phyloP scores from a whole-genome alignment of 2,797 vertebrate species.

The Leuciscus waleckii region DNA sequence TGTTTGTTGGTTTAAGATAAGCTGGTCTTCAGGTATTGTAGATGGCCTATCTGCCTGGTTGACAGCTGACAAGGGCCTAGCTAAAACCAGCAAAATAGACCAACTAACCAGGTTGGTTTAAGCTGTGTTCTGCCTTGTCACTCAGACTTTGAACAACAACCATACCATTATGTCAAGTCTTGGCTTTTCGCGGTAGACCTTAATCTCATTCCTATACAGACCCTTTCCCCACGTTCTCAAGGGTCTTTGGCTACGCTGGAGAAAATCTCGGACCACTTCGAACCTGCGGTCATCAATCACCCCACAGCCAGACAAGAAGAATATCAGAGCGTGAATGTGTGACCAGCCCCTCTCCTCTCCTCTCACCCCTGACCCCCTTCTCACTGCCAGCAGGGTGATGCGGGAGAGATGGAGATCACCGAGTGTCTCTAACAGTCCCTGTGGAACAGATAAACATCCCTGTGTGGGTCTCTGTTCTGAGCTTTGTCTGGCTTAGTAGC shows the following conservation, averaged over 20 bases:
- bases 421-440: slow-evolving; percentile 50
- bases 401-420: slow-evolving; percentile 55
- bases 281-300: slow-evolving; percentile 62
- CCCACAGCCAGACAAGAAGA: slow-evolving; percentile 58
- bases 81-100: not conserved
- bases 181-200: not conserved
- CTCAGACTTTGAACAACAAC: not conserved
- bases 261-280: slow-evolving; percentile 52
- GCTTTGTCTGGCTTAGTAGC: slow-evolving; percentile 36
- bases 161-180: slow-evolving; percentile 13
- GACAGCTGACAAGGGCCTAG: slow-evolving; percentile 12
- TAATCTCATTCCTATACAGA: slow-evolving; percentile 22
- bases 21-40: not conserved
- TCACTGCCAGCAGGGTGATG: slow-evolving; percentile 58
- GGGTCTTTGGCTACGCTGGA: slow-evolving; percentile 5
- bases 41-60: not conserved
- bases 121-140: not conserved
- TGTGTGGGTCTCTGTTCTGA: slow-evolving; percentile 43
- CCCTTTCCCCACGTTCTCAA: not conserved
- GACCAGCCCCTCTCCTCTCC: slow-evolving; percentile 52
- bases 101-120: slow-evolving; percentile 3
- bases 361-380: slow-evolving; percentile 58
- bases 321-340: slow-evolving; percentile 62
- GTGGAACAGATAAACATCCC: slow-evolving; percentile 46
- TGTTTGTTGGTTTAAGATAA: slow-evolving; percentile 15